Percentiles rank a stretch among this genome's conserved stretches.
Conservation (phyloP, 2,797 vertebrate genomes). For the Peromyscus attwateri region DNA sequence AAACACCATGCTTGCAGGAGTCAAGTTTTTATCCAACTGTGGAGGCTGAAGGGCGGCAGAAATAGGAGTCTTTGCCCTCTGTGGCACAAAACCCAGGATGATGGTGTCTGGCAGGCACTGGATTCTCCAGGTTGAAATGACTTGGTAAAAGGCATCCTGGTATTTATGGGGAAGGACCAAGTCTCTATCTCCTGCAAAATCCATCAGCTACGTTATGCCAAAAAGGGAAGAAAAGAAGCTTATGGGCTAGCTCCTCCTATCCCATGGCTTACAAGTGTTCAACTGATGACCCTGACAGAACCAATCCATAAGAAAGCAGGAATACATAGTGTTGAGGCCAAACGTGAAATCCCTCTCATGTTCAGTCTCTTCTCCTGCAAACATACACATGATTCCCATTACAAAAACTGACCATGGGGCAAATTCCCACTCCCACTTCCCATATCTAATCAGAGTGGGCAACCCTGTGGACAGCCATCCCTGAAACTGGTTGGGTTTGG, state of each 20-base stretch:
- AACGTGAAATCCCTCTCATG: background rate
- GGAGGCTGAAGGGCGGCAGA: conserved; percentile 2
- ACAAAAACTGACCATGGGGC: background rate
- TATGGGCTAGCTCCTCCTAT: background rate
- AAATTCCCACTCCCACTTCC: conserved; percentile 25
- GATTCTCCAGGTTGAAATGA: background rate
- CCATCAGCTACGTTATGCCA: conserved; percentile 52
- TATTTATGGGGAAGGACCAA: background rate
- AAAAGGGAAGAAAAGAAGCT: background rate
- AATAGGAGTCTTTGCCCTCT: conserved; percentile 11
- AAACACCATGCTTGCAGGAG: conserved; percentile 5
- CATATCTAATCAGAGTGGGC: background rate
- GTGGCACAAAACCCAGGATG: background rate
- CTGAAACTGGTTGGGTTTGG: background rate
- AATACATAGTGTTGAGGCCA: background rate
- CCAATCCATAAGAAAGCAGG: background rate
- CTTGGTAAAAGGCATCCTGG: conserved; percentile 24
- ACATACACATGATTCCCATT: background rate
- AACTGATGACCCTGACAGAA: conserved; percentile 30
- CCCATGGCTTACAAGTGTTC: background rate
- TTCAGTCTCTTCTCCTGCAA: background rate
- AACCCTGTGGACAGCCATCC: background rate
- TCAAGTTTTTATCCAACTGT: conserved; percentile 46
- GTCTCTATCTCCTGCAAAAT: conserved; percentile 57
- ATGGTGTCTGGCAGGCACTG: background rate